These are phyloP conservation scores for Esox niger DNA, from an alignment of 2,113 vertebrate species.

Conservation along the genomic window DNA sequence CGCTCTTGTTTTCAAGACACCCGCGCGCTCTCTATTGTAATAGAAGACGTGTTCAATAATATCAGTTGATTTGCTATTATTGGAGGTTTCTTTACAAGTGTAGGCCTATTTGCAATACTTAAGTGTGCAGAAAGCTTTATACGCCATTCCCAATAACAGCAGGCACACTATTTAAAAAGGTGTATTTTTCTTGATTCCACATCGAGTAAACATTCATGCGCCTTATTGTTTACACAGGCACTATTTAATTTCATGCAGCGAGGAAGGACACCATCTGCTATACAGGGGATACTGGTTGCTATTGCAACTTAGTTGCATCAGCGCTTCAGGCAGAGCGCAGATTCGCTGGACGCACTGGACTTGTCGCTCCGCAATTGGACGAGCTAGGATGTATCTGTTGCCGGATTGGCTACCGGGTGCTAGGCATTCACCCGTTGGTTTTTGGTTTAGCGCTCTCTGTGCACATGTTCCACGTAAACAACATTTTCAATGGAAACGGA, in stretches of 20 bases:
- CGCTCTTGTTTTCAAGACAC: constrained; percentile 25
- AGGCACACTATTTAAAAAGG: neutral
- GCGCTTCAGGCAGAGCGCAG: constrained; percentile 47
- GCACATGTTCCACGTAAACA: constrained; percentile 80
- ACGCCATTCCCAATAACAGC: neutral
- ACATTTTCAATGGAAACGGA: constrained; percentile 28
- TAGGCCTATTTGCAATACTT: neutral
- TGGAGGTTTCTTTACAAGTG: neutral
- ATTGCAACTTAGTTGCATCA: constrained; percentile 81
- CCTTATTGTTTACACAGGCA: constrained; percentile 38
- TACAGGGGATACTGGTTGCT: constrained; percentile 54
- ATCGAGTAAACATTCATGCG: neutral
- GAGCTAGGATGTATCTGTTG: neutral
- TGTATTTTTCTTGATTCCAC: constrained; percentile 37
- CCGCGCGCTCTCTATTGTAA: neutral
- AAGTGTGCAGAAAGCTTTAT: neutral
- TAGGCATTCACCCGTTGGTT: constrained; percentile 47
- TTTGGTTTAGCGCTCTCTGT: constrained; percentile 53
- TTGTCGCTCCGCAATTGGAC: constrained; percentile 59
- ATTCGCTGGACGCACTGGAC: constrained; percentile 60
- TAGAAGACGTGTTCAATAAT: neutral
- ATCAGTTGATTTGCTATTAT: neutral
- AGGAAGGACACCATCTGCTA: constrained; percentile 64
- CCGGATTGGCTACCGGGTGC: constrained; percentile 63
- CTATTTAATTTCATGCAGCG: constrained; percentile 52